phyloP scores from a whole-genome alignment of 1,140 invertebrate genomes.

The Zaprionus capensis region DNA sequence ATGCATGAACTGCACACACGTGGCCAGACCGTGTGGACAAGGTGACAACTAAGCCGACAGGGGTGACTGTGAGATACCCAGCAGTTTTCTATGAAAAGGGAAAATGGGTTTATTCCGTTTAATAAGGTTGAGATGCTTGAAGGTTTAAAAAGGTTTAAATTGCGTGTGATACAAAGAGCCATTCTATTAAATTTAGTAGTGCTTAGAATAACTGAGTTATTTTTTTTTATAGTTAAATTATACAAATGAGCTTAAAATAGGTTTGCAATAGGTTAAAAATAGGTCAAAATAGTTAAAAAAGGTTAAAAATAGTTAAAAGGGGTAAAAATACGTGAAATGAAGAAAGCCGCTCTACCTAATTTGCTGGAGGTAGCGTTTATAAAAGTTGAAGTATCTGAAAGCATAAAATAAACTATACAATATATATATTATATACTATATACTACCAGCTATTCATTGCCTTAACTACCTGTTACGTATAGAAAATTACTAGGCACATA shows the following conservation, averaged over 20 bases:
- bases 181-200: neutral
- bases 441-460: neutral
- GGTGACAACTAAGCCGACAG: neutral
- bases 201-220: neutral
- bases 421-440: neutral
- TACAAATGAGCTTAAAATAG: no score
- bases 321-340: no score
- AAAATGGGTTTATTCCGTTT: neutral
- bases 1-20: conserved; percentile 30
- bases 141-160: neutral
- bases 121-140: neutral
- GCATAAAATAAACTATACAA: no score
- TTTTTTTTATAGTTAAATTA: no score
- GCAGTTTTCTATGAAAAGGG: neutral
- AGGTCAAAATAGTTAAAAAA: no score
- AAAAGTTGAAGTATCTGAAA: no score
- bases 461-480: neutral
- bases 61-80: neutral
- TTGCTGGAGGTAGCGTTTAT: no score
- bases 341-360: no score
- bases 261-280: no score
- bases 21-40: conserved; percentile 18
- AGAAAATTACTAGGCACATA: neutral
- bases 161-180: neutral
- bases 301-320: no score